Evolutionary conservation across 1,140 invertebrate species (phyloP), one percentile per base, ranked within the genome.

Genomic region (Monochamus saltuarius): DNA sequence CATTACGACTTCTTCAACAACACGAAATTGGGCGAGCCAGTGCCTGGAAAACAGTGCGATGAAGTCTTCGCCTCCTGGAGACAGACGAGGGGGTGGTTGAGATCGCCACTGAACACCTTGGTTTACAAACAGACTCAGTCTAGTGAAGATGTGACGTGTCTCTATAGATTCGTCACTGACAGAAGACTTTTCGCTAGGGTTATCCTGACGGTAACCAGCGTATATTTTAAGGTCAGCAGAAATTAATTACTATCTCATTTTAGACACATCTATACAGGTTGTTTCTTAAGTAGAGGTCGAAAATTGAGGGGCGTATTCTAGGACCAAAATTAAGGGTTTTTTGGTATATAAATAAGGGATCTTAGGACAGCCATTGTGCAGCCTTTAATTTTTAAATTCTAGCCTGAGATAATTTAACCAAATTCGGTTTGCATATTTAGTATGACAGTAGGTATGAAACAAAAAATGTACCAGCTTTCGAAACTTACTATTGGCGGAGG

Each of bases 1-100:
- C 91, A 94, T 74, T 95, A 94, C 66, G 91, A 95, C 69, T 95
- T 94, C 77, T 94, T 94, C 77, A 94, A 94, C 73, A 91, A 92
- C 58, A 94, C 89, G 0, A 84, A 87, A 34, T 90, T 89, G 58
- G 92, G 92, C 0, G 89, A 90, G 54, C 86, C 89, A 0, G 86
- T 94, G 0, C 81, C 83, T 0, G 87, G 85, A 17, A 93, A 89
- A 0, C 84, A 87, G 7, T 95, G 92, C 75, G 92, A 95, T 69
- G 91, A 94, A 74, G 84, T 88, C 0, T 92, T 93, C 69, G 84
- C 87, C 4, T 88, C 89, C 0, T 93, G 90, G 89, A 87, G 85
- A 61, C 78, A 83, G 45, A 80, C 83, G 4, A 83, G 83, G 2
- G 92, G 91, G 0, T 81, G 82, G 43, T 76, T 94, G 1, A 78